Evolutionary conservation across 2,797 vertebrate genomes (phyloP), one percentile per base, ranked within the genome.

Genomic region (Alfaro cultratus): DNA sequence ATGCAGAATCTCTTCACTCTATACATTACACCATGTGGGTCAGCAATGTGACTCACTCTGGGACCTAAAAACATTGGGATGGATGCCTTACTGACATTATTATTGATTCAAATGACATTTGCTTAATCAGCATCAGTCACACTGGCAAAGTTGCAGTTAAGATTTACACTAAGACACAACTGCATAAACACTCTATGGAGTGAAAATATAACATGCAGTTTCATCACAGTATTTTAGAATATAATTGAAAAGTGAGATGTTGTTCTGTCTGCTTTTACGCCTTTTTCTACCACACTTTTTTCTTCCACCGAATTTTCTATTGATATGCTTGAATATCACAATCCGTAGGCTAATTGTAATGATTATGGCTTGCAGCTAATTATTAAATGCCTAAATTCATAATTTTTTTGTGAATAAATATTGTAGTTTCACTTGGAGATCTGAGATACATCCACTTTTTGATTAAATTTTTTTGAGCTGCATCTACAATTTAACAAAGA

Each of bases 81-180:
- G 16, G n/a, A 70, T 74, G 80, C 64, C 21, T 31, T 51, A 16
- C 55, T 34, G 82, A 79, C 75, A 31, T 16, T 16, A 29, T 49
- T 49, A 73, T 12, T 71, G 1, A 43, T 87, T 80, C 64, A 74
- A 85, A 88, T 84, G 51, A 91, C 84, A 92, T 88, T 75, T 62
- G 79, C 1, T 75, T 80, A 83, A 78, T 85, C 12, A 79, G 77
- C 49, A 5, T 75, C 31, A 5, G 31, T 83, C 84, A 82, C 83
- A 64, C 1, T 23, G 79, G 39, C 11, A 45, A 21, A 76, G 16
- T 18, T 68, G 34, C 36, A 41, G 10, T 11, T 41, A 47, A 26
- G 16, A 55, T 0, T 7, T 78, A 68, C 5, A 71, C 41, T 16
- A 23, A 45, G 11, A 45, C 68, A 43, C 34, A 39, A 67, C 49